Conservation (phyloP, 2,797 vertebrate genomes). For the Cyprinodon diabolis region DNA sequence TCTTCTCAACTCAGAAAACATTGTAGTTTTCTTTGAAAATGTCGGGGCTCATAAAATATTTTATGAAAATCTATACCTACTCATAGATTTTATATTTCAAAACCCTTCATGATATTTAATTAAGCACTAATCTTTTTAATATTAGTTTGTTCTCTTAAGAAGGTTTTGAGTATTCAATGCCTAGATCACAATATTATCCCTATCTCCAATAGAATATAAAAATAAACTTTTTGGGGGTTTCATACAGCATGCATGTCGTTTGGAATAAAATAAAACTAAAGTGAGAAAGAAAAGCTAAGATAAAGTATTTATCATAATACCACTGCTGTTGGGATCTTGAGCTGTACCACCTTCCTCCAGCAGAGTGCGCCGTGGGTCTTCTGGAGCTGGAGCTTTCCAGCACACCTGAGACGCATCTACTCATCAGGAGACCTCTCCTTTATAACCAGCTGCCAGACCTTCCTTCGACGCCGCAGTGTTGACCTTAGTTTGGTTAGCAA, state of each 20-base stretch:
- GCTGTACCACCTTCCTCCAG: too few relatives aligned
- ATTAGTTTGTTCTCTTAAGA: not conserved
- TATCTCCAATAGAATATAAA: not conserved
- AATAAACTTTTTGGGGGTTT: not conserved
- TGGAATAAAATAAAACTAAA: not conserved
- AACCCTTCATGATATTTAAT: too few relatives aligned
- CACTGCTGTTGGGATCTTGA: too few relatives aligned
- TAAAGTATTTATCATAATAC: not conserved
- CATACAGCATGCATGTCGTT: not conserved
- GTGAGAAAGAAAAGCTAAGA: not conserved
- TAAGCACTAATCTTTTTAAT: not conserved
- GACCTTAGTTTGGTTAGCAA: too few relatives aligned
- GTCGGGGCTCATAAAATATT: not conserved
- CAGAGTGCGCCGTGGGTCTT: too few relatives aligned
- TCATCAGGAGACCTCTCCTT: too few relatives aligned
- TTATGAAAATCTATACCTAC: not conserved
- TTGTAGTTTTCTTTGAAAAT: not conserved
- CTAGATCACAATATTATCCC: not conserved
- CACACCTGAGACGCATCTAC: too few relatives aligned
- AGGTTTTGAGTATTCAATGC: not conserved
- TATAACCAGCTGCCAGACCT: too few relatives aligned
- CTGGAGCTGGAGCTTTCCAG: too few relatives aligned
- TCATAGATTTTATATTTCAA: too few relatives aligned
- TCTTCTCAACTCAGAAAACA: constrained; percentile 11
- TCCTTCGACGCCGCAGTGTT: too few relatives aligned